Base-by-base conservation (phyloP, 2,113 vertebrate genomes). In the Meleagris gallopavo region DNA sequence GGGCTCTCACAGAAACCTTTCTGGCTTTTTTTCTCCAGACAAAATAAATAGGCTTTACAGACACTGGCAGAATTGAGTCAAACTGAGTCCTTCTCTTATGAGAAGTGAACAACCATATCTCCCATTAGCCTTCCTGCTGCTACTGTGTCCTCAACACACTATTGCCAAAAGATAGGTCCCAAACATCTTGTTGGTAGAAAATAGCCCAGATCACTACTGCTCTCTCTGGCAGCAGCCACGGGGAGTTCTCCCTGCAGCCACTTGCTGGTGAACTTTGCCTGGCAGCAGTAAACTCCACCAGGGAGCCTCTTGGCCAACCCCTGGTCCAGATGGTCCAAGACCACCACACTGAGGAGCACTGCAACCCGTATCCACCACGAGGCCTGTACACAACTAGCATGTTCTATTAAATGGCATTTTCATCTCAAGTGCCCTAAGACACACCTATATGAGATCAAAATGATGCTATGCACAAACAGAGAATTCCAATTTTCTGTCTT, bases 301-400 rank as follows among this genome's bases (percentile, higher is more conserved):
- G 32, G 34, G 17, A 69, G 11, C 7, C 17, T 74, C 34, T 29
- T 15, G 67, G 48, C 2, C 32, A 78, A 65, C 10, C 2, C 15
- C 24, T 57, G 6, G 43, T 48, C 43, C n/a, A 65, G 13, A 18
- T 5, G 30, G 29, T n/a, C 4, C 1, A 86, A 75, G 73, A 78
- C 15, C 19, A 48, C 3, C 10, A 21, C 2, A 4, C 8, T 69
- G 29, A 72, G 16, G 6, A 73, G n/a, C 21, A 58, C 36, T 2
- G 1, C 32, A 72, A 69, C 20, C 36, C 0, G 0, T 17, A 57
- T 9, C 25, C 1, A 0, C 60, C 18, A 36, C 25, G 29, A 80
- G 70, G 24, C 6, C 71, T 34, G 32, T 17, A 62, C 3, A 80
- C 4, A 80, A 66, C 43, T 3, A 41, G 4, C 6, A 52, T 6